Evolutionary conservation across 2,113 vertebrate genomes (phyloP).

Genomic region (Clupea harengus): DNA sequence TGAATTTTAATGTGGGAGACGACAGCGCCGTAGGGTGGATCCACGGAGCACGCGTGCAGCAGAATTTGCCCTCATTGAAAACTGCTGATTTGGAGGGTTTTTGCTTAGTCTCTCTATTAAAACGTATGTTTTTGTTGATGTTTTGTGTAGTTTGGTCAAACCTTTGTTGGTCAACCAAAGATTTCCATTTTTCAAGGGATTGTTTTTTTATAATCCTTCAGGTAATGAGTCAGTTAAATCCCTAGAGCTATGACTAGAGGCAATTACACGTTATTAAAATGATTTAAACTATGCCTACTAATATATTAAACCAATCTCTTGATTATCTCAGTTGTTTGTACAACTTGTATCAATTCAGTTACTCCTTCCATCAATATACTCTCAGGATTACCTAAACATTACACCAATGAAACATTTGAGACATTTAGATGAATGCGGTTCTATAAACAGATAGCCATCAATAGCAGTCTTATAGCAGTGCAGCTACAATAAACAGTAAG

Average conservation of each 20-base stretch:
- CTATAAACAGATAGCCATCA: background rate
- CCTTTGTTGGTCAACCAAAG: background rate
- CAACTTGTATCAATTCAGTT: background rate
- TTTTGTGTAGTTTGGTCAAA: background rate
- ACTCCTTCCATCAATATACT: background rate
- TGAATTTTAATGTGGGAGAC: conserved; percentile 63
- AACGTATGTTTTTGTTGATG: background rate
- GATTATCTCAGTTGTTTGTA: background rate
- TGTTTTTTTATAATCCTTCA: background rate
- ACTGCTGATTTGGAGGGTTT: conserved; percentile 64
- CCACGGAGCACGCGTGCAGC: conserved; percentile 50
- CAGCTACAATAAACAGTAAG: background rate
- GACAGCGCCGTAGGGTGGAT: conserved; percentile 57
- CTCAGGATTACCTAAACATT: background rate
- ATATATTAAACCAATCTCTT: background rate
- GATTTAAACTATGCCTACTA: background rate
- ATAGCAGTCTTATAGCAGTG: background rate
- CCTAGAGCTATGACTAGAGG: conserved; percentile 34
- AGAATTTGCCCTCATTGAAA: conserved; percentile 50
- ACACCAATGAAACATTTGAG: background rate
- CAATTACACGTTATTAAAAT: background rate
- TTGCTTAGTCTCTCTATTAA: conserved; percentile 47
- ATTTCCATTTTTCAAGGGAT: background rate
- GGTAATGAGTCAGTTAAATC: background rate
- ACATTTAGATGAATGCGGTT: background rate